Conservation (phyloP, 2,888 invertebrate species). For the Macrophya alboannulata region DNA sequence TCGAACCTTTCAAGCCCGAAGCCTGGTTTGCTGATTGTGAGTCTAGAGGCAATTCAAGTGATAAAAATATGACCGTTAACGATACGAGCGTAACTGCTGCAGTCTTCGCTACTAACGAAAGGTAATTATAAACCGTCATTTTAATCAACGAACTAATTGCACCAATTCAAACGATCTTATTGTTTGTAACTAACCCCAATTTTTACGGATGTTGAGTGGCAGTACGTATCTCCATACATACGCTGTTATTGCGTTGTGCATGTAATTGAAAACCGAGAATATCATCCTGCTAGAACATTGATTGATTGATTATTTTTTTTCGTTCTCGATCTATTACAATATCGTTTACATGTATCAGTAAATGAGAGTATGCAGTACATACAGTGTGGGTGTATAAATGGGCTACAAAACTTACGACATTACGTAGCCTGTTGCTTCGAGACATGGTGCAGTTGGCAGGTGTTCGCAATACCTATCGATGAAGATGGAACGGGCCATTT, state of each 20-base stretch:
- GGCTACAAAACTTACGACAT: background rate
- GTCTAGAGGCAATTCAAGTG: background rate
- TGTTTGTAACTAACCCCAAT: constrained; percentile 26
- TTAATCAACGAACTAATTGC: constrained; percentile 43
- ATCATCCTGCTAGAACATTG: background rate
- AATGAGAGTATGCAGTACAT: background rate
- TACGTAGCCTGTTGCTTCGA: constrained; percentile 14
- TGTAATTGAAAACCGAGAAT: background rate
- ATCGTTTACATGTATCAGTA: background rate
- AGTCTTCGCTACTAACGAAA: constrained; percentile 16
- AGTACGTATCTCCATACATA: background rate
- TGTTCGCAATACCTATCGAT: constrained; percentile 23
- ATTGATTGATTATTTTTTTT: background rate
- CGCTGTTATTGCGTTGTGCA: constrained; percentile 21
- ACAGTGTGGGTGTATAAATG: background rate
- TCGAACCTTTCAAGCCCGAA: too few species aligned
- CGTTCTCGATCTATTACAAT: background rate
- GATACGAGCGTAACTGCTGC: background rate
- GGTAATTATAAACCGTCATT: constrained; percentile 26
- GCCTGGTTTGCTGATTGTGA: too few species aligned
- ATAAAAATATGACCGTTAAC: background rate
- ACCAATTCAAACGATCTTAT: constrained; percentile 49
- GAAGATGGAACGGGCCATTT: constrained; percentile 28
- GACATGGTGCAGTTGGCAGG: background rate
- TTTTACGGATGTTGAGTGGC: constrained; percentile 27